These are phyloP conservation scores for Hypomecis atomaria DNA, from an alignment of 2,888 invertebrate genomes.

Conservation along the genomic window DNA sequence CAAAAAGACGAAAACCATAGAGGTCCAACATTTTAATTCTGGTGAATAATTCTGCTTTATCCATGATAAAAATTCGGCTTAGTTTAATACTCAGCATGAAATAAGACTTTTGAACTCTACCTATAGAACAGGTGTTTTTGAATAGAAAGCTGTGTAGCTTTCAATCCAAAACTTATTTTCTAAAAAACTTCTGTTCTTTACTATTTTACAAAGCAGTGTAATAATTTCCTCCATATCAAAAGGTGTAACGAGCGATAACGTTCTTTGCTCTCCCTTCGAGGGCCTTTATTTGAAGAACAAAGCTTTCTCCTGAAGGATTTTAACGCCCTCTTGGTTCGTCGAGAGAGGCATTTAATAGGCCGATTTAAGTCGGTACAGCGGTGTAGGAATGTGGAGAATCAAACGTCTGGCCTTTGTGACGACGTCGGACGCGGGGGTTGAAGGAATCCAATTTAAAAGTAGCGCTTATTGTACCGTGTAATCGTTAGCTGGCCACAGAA, in stretches of 20 bases:
- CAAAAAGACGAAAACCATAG: no score
- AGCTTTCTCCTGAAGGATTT: conserved; percentile 31
- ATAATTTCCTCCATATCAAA: conserved; percentile 18
- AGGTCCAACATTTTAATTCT: no score
- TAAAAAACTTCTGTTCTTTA: neutral
- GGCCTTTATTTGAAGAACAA: conserved; percentile 34
- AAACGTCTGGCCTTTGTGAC: conserved; percentile 42
- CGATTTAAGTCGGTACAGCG: conserved; percentile 23
- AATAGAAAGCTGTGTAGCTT: neutral
- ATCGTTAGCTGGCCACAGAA: conserved; percentile 49
- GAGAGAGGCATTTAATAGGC: conserved; percentile 35
- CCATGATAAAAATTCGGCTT: no score
- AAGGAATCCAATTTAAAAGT: conserved; percentile 69
- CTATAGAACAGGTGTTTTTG: neutral
- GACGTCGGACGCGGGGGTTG: conserved; percentile 39
- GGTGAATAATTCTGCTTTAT: no score
- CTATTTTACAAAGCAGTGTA: conserved; percentile 13
- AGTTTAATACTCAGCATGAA: no score
- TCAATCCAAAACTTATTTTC: neutral
- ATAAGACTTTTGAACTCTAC: no score
- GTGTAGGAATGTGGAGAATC: conserved; percentile 36
- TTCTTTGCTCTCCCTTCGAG: conserved; percentile 16
- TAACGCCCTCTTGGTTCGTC: conserved; percentile 31
- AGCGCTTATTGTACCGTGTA: conserved; percentile 62
- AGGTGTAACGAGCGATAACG: conserved; percentile 24